Evolutionary conservation across 2,797 vertebrate species (phyloP).

Genomic region (Diceros bicornis): DNA sequence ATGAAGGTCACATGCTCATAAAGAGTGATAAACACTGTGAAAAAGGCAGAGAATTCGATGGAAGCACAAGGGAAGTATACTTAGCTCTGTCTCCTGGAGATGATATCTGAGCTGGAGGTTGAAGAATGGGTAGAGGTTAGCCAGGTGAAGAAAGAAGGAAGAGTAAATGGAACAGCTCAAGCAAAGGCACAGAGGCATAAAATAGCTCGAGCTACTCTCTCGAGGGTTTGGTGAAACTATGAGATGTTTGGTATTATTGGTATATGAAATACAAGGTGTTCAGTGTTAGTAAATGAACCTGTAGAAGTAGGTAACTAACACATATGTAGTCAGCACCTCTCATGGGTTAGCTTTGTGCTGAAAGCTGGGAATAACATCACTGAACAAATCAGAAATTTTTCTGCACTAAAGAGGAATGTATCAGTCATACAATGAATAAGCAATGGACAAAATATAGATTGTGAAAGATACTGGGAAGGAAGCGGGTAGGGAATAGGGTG

Average conservation of each 20-base stretch:
- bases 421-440: not conserved
- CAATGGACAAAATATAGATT: not conserved
- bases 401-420: not conserved
- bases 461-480: not conserved
- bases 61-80: not conserved
- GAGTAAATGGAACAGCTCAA: not conserved
- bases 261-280: not conserved
- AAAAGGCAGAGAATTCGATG: not conserved
- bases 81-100: not conserved
- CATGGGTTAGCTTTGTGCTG: not conserved
- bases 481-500: not conserved
- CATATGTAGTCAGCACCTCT: not conserved
- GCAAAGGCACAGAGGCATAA: not conserved
- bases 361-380: not conserved
- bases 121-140: not conserved
- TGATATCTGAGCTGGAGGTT: not conserved
- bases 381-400: constrained; percentile 19
- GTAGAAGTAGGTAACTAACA: not conserved
- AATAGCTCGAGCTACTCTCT: not conserved
- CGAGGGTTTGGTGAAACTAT: not conserved
- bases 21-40: not conserved
- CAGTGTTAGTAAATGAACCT: not conserved
- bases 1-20: not conserved
- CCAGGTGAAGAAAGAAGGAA: not conserved
- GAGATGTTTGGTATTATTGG: not conserved